Conservation (phyloP, 2,797 vertebrate genomes). For the Hypotaenidia philippensis region DNA sequence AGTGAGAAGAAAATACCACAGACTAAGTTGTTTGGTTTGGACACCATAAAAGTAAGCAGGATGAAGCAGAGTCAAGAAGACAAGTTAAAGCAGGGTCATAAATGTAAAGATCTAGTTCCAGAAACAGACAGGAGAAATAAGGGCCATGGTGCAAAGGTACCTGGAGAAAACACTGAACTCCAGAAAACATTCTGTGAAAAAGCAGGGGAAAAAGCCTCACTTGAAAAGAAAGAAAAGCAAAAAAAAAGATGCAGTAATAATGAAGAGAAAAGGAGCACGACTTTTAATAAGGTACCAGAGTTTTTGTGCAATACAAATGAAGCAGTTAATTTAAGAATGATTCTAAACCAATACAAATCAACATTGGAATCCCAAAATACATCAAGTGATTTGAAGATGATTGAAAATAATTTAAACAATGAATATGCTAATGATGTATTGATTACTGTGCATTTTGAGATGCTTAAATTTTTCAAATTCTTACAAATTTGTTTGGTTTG, state of each 20-base stretch:
- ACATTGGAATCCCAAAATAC: neutral
- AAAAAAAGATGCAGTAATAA: neutral
- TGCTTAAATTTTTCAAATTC: neutral
- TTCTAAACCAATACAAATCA: conserved; percentile 34
- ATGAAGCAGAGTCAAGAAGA: neutral
- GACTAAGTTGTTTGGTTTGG: neutral
- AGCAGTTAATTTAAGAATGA: conserved; percentile 15
- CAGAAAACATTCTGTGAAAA: neutral
- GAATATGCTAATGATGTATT: neutral
- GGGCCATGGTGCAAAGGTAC: neutral
- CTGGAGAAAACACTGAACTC: neutral
- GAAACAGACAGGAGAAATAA: neutral
- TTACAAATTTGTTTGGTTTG: neutral
- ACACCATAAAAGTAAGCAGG: neutral
- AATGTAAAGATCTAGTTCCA: neutral
- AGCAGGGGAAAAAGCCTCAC: neutral
- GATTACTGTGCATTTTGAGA: neutral
- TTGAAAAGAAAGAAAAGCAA: neutral
- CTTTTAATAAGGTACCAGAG: neutral
- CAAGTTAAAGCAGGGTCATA: neutral
- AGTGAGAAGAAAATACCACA: neutral
- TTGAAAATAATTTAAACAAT: conserved; percentile 19
- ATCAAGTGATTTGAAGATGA: conserved; percentile 35
- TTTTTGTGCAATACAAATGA: neutral
- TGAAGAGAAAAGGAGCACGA: neutral